phyloP scores from a whole-genome alignment of 2,113 vertebrate species.

The Colossoma macropomum region DNA sequence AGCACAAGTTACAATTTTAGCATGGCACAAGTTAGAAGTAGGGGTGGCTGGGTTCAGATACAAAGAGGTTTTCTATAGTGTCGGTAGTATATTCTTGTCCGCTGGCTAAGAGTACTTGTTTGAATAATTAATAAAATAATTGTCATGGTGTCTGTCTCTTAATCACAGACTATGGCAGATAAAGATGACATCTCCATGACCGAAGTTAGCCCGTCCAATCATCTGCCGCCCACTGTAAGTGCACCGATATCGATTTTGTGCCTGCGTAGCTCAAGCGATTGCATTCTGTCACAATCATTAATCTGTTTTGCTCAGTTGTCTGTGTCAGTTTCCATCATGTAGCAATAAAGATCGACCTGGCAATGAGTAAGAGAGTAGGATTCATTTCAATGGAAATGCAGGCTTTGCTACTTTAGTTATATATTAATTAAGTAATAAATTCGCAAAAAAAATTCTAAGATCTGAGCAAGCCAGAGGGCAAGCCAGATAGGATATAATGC shows the following conservation, averaged over 20 bases:
- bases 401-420: background rate
- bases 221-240: conserved; percentile 73
- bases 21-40: background rate
- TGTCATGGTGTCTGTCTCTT: conserved; percentile 29
- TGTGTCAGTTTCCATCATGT: conserved; percentile 6
- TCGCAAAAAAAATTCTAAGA: background rate
- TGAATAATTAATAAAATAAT: background rate
- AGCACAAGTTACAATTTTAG: background rate
- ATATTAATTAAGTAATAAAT: background rate
- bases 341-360: background rate
- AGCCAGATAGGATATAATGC: too few relatives aligned
- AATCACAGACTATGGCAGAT: conserved; percentile 70
- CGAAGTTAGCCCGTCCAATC: conserved; percentile 69
- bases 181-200: conserved; percentile 78
- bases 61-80: too few relatives aligned
- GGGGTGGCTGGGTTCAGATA: background rate
- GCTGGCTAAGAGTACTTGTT: background rate
- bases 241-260: background rate
- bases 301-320: conserved; percentile 8
- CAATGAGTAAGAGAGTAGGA: background rate
- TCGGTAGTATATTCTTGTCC: too few relatives aligned
- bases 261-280: background rate
- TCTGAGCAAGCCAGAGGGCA: background rate
- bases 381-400: conserved; percentile 5
- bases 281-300: background rate